These are phyloP conservation scores for Agapostemon virescens DNA, from an alignment of 2,888 invertebrate genomes.

Conservation along the genomic window DNA sequence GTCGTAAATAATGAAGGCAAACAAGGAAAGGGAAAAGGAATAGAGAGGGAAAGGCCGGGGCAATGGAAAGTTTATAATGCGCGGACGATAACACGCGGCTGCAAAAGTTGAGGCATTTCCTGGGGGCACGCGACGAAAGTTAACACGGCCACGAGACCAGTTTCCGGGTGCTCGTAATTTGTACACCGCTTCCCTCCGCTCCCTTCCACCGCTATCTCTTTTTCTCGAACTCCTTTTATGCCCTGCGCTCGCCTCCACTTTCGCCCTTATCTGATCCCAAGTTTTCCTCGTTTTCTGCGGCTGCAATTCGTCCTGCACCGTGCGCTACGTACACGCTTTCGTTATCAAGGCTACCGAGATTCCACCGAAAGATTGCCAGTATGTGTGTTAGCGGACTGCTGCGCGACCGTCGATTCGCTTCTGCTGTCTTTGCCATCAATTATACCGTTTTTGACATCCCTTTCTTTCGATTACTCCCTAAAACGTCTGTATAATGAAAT, in stretches of 20 bases:
- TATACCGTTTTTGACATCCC: background rate
- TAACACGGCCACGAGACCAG: constrained; percentile 65
- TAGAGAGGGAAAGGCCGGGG: constrained; percentile 51
- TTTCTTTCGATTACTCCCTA: background rate
- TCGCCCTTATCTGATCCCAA: constrained; percentile 65
- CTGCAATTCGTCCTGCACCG: constrained; percentile 62
- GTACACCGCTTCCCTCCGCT: constrained; percentile 50
- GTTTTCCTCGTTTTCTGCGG: constrained; percentile 67
- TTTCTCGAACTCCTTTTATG: constrained; percentile 52
- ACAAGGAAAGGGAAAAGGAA: constrained; percentile 41
- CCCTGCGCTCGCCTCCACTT: constrained; percentile 35
- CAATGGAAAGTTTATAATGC: constrained; percentile 66
- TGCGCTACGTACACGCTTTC: constrained; percentile 49
- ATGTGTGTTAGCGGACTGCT: constrained; percentile 40
- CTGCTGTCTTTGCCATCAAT: background rate
- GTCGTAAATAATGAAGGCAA: constrained; percentile 45
- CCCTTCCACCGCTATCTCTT: constrained; percentile 44
- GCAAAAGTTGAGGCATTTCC: constrained; percentile 67
- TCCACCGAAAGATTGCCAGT: constrained; percentile 47
- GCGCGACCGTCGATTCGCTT: constrained; percentile 27
- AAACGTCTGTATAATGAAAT: background rate
- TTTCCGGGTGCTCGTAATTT: constrained; percentile 67
- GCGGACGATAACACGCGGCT: constrained; percentile 60
- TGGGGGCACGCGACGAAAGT: constrained; percentile 63
- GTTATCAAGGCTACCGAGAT: constrained; percentile 58